Base-by-base conservation (phyloP, 2,888 invertebrate genomes). In the Papilio protenor region DNA sequence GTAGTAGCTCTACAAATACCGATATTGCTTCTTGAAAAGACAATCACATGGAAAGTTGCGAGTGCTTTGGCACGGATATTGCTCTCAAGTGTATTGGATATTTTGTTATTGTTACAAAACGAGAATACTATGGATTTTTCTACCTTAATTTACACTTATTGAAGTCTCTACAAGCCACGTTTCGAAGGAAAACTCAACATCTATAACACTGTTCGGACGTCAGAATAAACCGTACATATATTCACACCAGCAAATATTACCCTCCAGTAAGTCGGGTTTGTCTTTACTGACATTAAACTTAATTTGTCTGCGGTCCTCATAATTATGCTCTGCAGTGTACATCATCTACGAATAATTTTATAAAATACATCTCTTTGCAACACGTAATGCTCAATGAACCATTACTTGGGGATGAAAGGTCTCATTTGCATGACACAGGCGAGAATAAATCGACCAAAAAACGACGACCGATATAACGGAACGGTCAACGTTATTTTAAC, bases 341-440 rank as follows among this genome's bases (percentile, higher is more conserved):
- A 18, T 10, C 18, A 69, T 27, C 21, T 45, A 69, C 21, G n/a
- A 69, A 69, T 69, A 69, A 69, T 69, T 69, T 69, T 45, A 69
- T 45, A 69, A 45, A 69, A 45, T 45, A 66, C 40, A 21, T 27
- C 66, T 66, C 66, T 69, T 45, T 69, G 66, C 66, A 45, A 21
- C 21, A 18, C 45, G 66, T 45, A 45, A 69, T 21, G 45, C n/a
- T 69, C 66, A 69, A 69, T 69, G 66, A 69, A 69, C 66, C 66
- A 69, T 69, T 45, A 45, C 66, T 69, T 21, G n/a, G 33, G 40
- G 45, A 45, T 69, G n/a, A 69, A 69, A 69, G 40, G 66, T 69
- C 66, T 69, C 66, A 69, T 69, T 69, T 69, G 66, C 66, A 69
- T 69, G 66, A 69, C 66, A 69, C 45, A 69, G 66, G 66, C 66